phyloP scores from a whole-genome alignment of 2,797 vertebrate genomes.

The Ctenosaura bakeri region DNA sequence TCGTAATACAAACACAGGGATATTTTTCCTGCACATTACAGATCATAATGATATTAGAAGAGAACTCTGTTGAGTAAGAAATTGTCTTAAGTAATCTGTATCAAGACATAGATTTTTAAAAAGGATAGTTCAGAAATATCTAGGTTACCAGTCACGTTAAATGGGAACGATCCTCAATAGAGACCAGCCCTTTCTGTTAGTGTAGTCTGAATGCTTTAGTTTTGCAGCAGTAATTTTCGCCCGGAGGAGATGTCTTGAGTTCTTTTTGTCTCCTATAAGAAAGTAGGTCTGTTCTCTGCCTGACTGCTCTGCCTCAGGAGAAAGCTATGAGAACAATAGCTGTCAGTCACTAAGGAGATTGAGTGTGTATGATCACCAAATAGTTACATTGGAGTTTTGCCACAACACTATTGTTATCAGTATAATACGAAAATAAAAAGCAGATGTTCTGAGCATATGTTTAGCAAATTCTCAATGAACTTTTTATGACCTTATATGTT shows the following conservation, averaged over 20 bases:
- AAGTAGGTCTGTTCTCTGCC: conserved; percentile 63
- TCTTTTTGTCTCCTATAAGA: conserved; percentile 67
- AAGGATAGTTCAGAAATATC: conserved; percentile 54
- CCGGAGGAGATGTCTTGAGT: conserved; percentile 67
- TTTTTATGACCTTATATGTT: conserved; percentile 55
- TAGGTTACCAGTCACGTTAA: conserved; percentile 80
- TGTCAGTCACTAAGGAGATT: conserved; percentile 49
- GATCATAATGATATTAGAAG: conserved; percentile 61
- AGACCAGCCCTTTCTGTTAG: conserved; percentile 65
- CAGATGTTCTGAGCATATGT: conserved; percentile 66
- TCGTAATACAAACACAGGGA: background rate
- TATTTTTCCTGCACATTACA: conserved; percentile 46
- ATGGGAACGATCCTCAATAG: conserved; percentile 70
- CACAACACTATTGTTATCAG: conserved; percentile 46
- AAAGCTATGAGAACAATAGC: conserved; percentile 53
- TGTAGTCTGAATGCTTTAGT: conserved; percentile 66
- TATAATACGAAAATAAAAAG: conserved; percentile 62
- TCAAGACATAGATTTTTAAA: too few relatives aligned
- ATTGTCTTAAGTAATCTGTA: conserved; percentile 54
- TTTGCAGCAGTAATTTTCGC: conserved; percentile 60
- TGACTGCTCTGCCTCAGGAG: conserved; percentile 63
- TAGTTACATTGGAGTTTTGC: conserved; percentile 26
- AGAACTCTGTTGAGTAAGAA: conserved; percentile 53
- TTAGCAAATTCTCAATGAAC: conserved; percentile 65
- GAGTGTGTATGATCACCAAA: conserved; percentile 23